Evolutionary conservation across 1,140 invertebrate species (phyloP).

Genomic region (Brachionus rubens): DNA sequence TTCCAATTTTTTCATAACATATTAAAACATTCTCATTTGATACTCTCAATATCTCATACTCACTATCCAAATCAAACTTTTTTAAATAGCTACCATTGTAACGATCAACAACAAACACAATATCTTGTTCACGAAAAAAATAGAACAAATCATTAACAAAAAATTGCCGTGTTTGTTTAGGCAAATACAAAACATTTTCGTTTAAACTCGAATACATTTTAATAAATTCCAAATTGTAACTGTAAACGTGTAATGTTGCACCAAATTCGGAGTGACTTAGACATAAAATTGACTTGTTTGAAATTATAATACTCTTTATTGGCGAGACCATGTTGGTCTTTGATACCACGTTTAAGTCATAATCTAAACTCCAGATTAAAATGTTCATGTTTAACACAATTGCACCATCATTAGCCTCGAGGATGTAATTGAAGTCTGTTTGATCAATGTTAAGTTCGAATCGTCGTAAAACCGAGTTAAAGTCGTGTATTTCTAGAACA

Average conservation of each 20-base stretch:
- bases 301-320: neutral
- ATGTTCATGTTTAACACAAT: neutral
- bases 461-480: neutral
- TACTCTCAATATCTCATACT: neutral
- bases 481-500: conserved; percentile 13
- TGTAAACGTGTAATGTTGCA: neutral
- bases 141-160: conserved; percentile 5
- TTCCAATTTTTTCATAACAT: neutral
- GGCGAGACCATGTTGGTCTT: neutral
- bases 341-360: neutral
- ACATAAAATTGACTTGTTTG: conserved; percentile 7
- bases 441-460: neutral
- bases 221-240: neutral
- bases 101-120: neutral
- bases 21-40: conserved; percentile 2
- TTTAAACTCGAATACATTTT: conserved; percentile 25
- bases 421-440: neutral
- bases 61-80: neutral
- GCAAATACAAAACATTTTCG: neutral
- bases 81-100: neutral
- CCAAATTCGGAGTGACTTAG: neutral
- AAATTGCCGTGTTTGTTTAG: neutral
- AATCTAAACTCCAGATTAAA: neutral
- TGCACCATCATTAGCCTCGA: conserved; percentile 1
- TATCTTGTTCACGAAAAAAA: neutral